phyloP scores from a whole-genome alignment of 2,113 vertebrate species.

The Seriola dumerili region DNA sequence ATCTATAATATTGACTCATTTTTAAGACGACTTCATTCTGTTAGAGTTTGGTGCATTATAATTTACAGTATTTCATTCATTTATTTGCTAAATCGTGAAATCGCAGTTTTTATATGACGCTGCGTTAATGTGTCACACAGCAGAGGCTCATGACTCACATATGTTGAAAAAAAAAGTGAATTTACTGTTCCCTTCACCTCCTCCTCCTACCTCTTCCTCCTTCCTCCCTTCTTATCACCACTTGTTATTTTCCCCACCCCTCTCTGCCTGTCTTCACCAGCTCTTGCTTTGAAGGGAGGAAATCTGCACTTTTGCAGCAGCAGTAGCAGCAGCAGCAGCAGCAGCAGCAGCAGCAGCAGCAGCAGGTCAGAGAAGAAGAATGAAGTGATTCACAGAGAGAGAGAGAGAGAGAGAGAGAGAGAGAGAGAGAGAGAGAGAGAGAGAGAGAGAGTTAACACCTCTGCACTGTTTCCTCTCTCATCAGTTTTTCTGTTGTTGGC shows the following conservation, averaged over 20 bases:
- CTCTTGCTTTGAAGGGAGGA: conserved; percentile 84
- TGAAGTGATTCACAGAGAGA: conserved; percentile 70
- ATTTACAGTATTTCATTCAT: too few relatives aligned
- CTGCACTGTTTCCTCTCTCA: conserved; percentile 79
- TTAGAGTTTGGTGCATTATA: too few relatives aligned
- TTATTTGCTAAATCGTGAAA: too few relatives aligned
- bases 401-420: conserved; percentile 49
- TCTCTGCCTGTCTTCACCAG: conserved; percentile 29
- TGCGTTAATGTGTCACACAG: background rate
- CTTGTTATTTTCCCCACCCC: conserved; percentile 55
- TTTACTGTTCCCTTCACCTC: conserved; percentile 39
- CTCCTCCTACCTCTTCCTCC: conserved; percentile 59
- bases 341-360: conserved; percentile 63
- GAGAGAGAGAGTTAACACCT: conserved; percentile 52
- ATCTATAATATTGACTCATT: too few relatives aligned
- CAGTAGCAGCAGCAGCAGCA: too few relatives aligned
- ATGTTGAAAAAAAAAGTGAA: background rate
- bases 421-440: conserved; percentile 51
- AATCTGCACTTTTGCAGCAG: conserved; percentile 80
- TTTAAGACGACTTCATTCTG: too few relatives aligned
- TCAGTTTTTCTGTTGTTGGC: conserved; percentile 63
- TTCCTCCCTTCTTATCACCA: conserved; percentile 51
- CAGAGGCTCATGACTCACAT: background rate
- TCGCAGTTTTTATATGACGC: too few relatives aligned
- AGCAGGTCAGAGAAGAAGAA: conserved; percentile 30